A percentile compares a stretch with the other conserved stretches of the same genome.
phyloP scores from a whole-genome alignment of 2,113 vertebrate species.

The Sminthopsis crassicaudata region DNA sequence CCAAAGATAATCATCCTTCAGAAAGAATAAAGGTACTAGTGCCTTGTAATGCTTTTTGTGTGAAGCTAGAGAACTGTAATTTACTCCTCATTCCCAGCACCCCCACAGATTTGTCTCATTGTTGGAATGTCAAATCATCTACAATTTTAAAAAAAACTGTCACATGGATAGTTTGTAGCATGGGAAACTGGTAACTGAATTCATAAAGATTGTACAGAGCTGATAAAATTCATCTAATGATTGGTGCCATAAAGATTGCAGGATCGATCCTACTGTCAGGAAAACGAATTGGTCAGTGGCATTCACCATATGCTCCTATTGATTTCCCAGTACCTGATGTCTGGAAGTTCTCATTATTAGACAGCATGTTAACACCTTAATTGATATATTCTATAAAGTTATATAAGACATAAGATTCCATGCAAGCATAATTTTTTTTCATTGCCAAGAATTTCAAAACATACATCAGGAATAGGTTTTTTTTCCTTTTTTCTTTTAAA shows the following conservation, averaged over 20 bases:
- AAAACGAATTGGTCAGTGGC: slow-evolving; percentile 72
- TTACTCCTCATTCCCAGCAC: neutral
- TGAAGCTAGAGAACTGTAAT: neutral
- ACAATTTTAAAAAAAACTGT: slow-evolving; percentile 42
- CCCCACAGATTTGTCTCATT: neutral
- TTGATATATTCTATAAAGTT: slow-evolving; percentile 72
- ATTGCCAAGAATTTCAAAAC: slow-evolving; percentile 63
- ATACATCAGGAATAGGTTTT: slow-evolving; percentile 57
- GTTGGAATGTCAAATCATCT: slow-evolving; percentile 40
- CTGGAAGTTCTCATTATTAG: slow-evolving; percentile 60
- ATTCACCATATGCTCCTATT: slow-evolving; percentile 55
- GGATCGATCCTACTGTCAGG: slow-evolving; percentile 74
- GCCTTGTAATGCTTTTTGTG: neutral
- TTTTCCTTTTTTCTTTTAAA: slow-evolving; percentile 35
- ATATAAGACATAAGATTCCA: slow-evolving; percentile 69
- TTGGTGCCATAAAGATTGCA: slow-evolving; percentile 66
- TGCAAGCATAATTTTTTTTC: slow-evolving; percentile 65
- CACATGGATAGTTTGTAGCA: slow-evolving; percentile 34
- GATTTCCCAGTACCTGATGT: slow-evolving; percentile 59
- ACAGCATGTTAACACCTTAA: slow-evolving; percentile 70
- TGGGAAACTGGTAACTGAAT: slow-evolving; percentile 57
- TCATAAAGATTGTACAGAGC: slow-evolving; percentile 46
- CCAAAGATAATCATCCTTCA: neutral
- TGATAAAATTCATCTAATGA: slow-evolving; percentile 65
- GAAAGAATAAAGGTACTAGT: neutral